Percentiles rank a stretch among this genome's conserved stretches.
Conservation (phyloP, 2,113 vertebrate species). For the Gymnocephalus cernua region DNA sequence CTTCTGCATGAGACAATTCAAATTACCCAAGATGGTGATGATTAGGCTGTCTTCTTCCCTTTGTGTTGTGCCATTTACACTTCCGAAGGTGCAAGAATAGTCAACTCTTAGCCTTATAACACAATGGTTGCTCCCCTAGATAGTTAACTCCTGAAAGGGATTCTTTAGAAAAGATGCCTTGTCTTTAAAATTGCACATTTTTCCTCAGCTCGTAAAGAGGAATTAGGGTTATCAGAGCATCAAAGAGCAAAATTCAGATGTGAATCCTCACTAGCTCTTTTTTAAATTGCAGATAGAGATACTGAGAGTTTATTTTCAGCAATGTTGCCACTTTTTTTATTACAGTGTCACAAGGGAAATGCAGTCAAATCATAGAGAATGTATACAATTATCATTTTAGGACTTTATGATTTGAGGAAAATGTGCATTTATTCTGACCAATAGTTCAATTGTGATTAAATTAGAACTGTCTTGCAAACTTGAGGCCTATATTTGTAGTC, state of each 20-base stretch:
- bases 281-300: neutral
- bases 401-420: neutral
- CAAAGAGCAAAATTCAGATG: neutral
- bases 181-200: conserved; percentile 40
- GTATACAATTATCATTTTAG: neutral
- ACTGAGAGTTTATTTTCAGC: neutral
- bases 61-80: conserved; percentile 43
- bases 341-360: neutral
- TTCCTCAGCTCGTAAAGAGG: conserved; percentile 14
- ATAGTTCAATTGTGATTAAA: neutral
- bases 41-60: conserved; percentile 58
- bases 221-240: conserved; percentile 25
- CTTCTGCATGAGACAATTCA: conserved; percentile 58
- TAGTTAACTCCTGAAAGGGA: conserved; percentile 15
- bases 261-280: conserved; percentile 7
- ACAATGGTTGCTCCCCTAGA: neutral
- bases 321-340: neutral
- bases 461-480: neutral
- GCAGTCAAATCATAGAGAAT: neutral
- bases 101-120: conserved; percentile 51
- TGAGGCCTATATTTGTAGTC: neutral
- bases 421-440: neutral
- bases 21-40: conserved; percentile 64
- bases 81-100: conserved; percentile 33
- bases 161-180: conserved; percentile 34